Evolutionary conservation across 2,888 invertebrate genomes (phyloP), one percentile per base, ranked within the genome.

Genomic region (Agrotis puta): DNA sequence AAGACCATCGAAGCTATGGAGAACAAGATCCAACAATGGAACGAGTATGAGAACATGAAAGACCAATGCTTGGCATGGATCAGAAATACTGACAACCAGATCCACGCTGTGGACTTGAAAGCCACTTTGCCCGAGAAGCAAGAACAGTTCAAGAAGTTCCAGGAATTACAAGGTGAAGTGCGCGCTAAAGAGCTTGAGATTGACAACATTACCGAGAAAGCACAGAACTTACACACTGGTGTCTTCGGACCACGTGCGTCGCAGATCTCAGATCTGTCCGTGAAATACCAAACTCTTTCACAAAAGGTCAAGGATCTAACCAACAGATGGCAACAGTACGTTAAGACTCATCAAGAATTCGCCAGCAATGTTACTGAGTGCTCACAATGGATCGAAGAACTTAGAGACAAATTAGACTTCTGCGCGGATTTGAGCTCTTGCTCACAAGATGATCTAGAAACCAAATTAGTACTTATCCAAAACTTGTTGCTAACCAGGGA

Each of bases 241-340:
- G 97, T 97, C 1, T 93, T 98, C 20, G 97, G 97, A 66, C 97
- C 97, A 5, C 97, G 99, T 59, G 97, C 97, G 54, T 98, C 98
- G 1, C 98, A 98, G 90, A 98, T 99, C 59, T 98, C 98, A 0
- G 99, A 99, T 92, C 92, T 99, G n/a, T 98, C 98, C 14, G 97
- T 98, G 3, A 98, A 99, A 93, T 99, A 99, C 89, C 99, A 99
- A 91, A 98, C 98, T 85, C 96, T 99, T 50, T 98, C 98, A 66
- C 98, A 98, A 85, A 98, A 98, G 92, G 98, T 99, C 0, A 99
- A 99, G 95, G 99, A 99, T 88, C 94, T 99, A 33, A 98, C 98
- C 39, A 97, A 97, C 64, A 98, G 98, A 85, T 99, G 99, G 99
- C 98, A 99, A 88, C 98, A 98, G 80, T 99, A 98, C 90, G 99